Evolutionary conservation across 2,113 vertebrate genomes (phyloP).

Genomic region (Meles meles): DNA sequence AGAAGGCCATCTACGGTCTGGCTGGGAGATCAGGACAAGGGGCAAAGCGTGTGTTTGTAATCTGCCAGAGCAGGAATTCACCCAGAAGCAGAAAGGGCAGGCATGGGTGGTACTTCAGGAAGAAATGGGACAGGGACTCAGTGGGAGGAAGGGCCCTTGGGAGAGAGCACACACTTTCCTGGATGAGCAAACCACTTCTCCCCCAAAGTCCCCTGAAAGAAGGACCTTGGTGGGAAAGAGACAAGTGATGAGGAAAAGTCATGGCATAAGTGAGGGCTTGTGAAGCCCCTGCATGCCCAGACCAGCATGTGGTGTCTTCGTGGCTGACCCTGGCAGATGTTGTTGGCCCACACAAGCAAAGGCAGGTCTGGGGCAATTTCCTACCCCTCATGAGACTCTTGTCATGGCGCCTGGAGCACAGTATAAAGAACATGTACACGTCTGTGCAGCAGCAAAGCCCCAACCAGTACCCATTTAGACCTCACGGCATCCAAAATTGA

Average conservation of each 20-base stretch:
- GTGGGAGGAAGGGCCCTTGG: neutral
- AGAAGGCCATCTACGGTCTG: neutral
- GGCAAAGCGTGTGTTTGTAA: neutral
- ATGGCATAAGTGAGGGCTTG: neutral
- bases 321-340: neutral
- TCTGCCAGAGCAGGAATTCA: neutral
- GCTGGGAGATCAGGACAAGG: neutral
- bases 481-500: neutral
- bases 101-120: neutral
- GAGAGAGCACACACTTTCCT: neutral
- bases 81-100: neutral
- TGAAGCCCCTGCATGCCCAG: neutral
- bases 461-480: neutral
- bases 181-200: neutral
- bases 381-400: neutral
- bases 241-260: neutral
- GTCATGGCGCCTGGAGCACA: neutral
- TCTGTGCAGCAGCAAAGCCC: neutral
- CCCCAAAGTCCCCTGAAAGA: neutral
- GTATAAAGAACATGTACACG: neutral
- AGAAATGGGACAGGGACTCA: neutral
- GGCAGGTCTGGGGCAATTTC: neutral
- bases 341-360: neutral
- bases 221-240: neutral
- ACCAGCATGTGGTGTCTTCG: rapidly evolving